Conservation (phyloP, 2,888 invertebrate genomes). For the Clanis bilineata region DNA sequence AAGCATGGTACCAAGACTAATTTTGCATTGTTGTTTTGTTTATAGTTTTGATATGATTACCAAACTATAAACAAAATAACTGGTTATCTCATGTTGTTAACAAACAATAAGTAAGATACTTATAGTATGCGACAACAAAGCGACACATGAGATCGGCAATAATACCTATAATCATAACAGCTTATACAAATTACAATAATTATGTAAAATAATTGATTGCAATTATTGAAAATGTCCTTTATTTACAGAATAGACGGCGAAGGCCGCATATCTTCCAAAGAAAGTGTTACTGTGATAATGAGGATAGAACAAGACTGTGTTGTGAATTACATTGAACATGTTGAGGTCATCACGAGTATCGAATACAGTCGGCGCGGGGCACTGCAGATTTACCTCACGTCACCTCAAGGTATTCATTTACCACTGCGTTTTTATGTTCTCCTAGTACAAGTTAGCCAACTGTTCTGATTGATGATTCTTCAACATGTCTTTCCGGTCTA, state of each 20-base stretch:
- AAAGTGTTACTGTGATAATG: slow-evolving; percentile 64
- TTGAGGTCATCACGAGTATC: slow-evolving; percentile 88
- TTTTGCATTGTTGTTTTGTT: no score
- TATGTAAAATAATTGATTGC: background rate
- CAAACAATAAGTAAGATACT: no score
- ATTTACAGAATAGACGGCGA: slow-evolving; percentile 26
- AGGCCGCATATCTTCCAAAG: slow-evolving; percentile 40
- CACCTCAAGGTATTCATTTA: slow-evolving; percentile 86
- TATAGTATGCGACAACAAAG: no score
- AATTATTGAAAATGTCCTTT: background rate
- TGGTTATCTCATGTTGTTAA: no score
- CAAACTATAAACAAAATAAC: no score
- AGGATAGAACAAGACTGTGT: slow-evolving; percentile 81
- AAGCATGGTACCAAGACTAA: no score
- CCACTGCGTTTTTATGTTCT: slow-evolving; percentile 28
- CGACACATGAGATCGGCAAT: no score
- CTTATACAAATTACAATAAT: no score
- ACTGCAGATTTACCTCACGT: slow-evolving; percentile 87
- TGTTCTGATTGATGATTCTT: slow-evolving; percentile 31
- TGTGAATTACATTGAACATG: slow-evolving; percentile 91
- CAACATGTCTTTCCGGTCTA: no score
- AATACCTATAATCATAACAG: no score
- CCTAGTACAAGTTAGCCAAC: slow-evolving; percentile 40
- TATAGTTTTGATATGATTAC: no score
- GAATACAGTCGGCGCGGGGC: slow-evolving; percentile 88